These are phyloP conservation scores for Pan troglodytes DNA, from an alignment of 2,113 vertebrate species.

Conservation along the genomic window NHGRI_mPanTro3-v2.1_pri NC_072401.2:111648001-111648500, in stretches of 20 bases:
- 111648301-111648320: background rate
- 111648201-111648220: background rate
- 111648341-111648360: background rate
- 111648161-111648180: background rate
- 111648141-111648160: background rate
- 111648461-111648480: background rate
- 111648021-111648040: background rate
- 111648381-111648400: background rate
- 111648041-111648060: background rate
- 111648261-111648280: background rate
- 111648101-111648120: background rate
- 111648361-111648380: background rate
- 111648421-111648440: background rate
- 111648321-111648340: background rate
- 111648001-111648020: background rate
- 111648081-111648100: constrained; percentile 7
- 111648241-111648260: background rate
- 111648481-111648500: background rate
- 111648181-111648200: background rate
- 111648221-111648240: background rate
- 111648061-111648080: background rate
- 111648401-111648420: background rate
- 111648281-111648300: constrained; percentile 4
- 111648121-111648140: background rate
- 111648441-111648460: background rate